Evolutionary conservation across 2,113 vertebrate species (phyloP).

Genomic region (Cottus gobio): DNA sequence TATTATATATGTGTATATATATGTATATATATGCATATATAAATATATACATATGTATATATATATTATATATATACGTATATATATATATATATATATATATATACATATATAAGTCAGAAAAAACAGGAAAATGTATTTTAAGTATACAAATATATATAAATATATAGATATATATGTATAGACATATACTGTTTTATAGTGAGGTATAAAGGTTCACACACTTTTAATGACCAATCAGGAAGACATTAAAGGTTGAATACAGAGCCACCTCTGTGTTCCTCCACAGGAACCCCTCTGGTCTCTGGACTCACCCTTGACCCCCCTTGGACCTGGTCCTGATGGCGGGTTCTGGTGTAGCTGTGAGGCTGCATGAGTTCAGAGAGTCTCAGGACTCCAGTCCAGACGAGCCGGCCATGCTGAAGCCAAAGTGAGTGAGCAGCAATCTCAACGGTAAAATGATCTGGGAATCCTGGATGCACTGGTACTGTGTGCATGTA

Average conservation of each 20-base stretch:
- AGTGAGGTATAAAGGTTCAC: neutral
- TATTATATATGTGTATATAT: no score
- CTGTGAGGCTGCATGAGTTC: conserved; percentile 75
- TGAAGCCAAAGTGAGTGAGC: conserved; percentile 32
- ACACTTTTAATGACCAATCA: neutral
- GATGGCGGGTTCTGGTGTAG: conserved; percentile 73
- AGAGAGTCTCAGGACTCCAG: conserved; percentile 45
- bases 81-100: neutral
- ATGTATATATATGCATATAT: neutral
- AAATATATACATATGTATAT: no score
- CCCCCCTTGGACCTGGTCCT: neutral
- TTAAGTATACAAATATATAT: neutral
- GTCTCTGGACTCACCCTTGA: neutral
- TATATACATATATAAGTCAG: no score
- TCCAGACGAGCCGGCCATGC: neutral
- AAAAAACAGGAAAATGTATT: no score
- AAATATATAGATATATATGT: neutral
- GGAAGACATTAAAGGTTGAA: no score
- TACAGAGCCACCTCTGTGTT: neutral
- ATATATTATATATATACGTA: no score
- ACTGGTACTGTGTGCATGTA: no score
- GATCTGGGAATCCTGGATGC: no score
- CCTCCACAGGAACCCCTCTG: neutral
- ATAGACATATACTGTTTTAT: neutral
- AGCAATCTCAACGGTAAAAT: neutral